A percentile compares a stretch with the other conserved stretches of the same genome.
phyloP scores from a whole-genome alignment of 2,113 vertebrate genomes.

The Epinephelus moara region DNA sequence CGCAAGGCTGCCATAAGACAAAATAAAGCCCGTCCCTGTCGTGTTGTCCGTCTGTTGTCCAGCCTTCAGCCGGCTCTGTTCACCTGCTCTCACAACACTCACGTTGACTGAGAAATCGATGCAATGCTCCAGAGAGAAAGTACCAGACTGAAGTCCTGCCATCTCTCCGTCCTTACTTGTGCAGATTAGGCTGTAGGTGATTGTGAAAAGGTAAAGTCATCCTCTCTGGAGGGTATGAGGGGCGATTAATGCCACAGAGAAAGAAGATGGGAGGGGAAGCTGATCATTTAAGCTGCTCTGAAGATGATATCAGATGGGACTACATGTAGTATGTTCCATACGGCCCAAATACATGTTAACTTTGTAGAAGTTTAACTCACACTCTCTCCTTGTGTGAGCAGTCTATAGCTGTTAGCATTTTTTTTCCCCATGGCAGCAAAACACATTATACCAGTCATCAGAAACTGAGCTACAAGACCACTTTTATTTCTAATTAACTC shows the following conservation, averaged over 20 bases:
- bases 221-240: conserved; percentile 5
- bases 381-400: too few species aligned
- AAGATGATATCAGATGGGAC: not conserved
- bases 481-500: not conserved
- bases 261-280: not conserved
- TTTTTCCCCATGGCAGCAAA: too few species aligned
- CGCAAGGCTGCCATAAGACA: not conserved
- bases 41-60: conserved; percentile 11
- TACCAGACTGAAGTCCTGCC: conserved; percentile 40
- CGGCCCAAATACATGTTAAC: too few species aligned
- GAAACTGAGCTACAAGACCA: too few species aligned
- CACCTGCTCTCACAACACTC: conserved; percentile 19
- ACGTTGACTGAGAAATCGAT: conserved; percentile 51
- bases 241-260: conserved; percentile 21
- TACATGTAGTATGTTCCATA: not conserved
- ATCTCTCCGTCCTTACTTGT: conserved; percentile 17
- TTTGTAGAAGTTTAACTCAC: too few species aligned
- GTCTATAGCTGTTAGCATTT: too few species aligned
- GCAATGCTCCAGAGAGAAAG: conserved; percentile 44
- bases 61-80: conserved; percentile 17
- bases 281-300: not conserved
- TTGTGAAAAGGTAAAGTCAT: conserved; percentile 32
- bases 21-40: conserved; percentile 17
- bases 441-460: too few species aligned
- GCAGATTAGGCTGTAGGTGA: conserved; percentile 36